A percentile compares a stretch with the other conserved stretches of the same genome.
Conservation (phyloP, 1,140 invertebrate genomes). For the Drosophila athabasca region DNA sequence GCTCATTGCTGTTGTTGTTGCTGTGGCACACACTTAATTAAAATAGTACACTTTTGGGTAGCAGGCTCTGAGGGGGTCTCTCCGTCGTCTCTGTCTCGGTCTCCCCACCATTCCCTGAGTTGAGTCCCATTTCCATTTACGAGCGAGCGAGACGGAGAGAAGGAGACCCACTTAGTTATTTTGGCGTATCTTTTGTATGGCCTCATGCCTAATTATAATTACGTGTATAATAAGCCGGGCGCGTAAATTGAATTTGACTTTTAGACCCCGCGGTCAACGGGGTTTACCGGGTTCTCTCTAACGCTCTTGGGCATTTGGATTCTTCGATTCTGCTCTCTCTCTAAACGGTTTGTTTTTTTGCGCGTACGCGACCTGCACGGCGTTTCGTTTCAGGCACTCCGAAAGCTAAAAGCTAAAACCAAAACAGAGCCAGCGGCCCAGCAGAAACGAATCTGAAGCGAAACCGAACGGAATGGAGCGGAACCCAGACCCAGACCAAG, state of each 20-base stretch:
- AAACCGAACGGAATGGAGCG: no score
- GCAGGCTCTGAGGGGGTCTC: constrained; percentile 52
- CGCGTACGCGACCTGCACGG: no score
- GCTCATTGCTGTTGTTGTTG: constrained; percentile 40
- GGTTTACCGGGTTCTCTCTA: constrained; percentile 30
- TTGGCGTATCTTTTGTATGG: constrained; percentile 32
- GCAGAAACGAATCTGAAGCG: no score
- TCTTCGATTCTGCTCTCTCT: no score
- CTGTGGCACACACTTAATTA: constrained; percentile 76
- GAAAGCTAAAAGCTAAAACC: no score
- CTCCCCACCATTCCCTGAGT: not conserved
- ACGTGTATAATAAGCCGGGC: constrained; percentile 48
- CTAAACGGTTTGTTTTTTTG: no score
- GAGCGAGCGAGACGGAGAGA: no score
- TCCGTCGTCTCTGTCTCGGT: constrained; percentile 16
- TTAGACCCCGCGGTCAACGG: constrained; percentile 14
- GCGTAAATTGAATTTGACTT: constrained; percentile 61
- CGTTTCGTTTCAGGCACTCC: no score
- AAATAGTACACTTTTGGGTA: constrained; percentile 62
- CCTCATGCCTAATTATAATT: constrained; percentile 62
- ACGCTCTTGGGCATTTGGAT: no score
- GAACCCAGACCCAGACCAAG: not conserved
- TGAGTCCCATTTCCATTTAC: constrained; percentile 24
- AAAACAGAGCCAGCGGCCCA: no score
- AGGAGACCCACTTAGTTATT: no score